Conservation (phyloP, 2,797 vertebrate species). For the Hoplostethus mediterraneus region DNA sequence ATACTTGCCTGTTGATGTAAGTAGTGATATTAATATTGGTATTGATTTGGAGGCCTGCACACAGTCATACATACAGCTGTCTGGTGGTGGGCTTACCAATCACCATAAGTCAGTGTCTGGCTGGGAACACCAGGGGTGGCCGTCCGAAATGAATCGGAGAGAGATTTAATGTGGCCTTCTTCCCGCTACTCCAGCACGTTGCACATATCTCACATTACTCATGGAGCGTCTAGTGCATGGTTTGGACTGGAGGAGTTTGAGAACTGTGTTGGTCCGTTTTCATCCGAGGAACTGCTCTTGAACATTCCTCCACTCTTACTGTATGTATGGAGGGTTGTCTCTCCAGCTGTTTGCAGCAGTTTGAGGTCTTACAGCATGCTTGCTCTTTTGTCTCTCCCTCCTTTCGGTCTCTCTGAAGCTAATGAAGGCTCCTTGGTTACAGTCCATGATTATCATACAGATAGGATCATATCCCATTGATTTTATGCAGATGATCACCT, state of each 20-base stretch:
- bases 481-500: conserved; percentile 99
- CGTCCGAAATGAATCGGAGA: conserved; percentile 50
- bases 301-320: conserved; percentile 6
- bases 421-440: conserved; percentile 72
- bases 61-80: conserved; percentile 70
- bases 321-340: conserved; percentile 15
- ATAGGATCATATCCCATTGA: conserved; percentile 94
- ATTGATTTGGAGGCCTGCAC: conserved; percentile 75
- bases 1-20: conserved; percentile 28
- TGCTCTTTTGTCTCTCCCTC: conserved; percentile 41
- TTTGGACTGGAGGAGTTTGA: not conserved
- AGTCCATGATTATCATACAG: conserved; percentile 90
- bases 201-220: conserved; percentile 8
- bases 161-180: conserved; percentile 23
- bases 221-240: not conserved
- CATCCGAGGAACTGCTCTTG: not conserved
- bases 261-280: not conserved
- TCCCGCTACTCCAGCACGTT: conserved; percentile 7
- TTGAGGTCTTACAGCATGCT: conserved; percentile 23
- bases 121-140: conserved; percentile 69
- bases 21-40: conserved; percentile 66
- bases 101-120: conserved; percentile 69
- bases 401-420: conserved; percentile 33
- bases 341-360: conserved; percentile 28
- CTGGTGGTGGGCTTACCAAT: conserved; percentile 67